Base-by-base conservation (phyloP, 1,140 invertebrate species). In the Halesus radiatus region DNA sequence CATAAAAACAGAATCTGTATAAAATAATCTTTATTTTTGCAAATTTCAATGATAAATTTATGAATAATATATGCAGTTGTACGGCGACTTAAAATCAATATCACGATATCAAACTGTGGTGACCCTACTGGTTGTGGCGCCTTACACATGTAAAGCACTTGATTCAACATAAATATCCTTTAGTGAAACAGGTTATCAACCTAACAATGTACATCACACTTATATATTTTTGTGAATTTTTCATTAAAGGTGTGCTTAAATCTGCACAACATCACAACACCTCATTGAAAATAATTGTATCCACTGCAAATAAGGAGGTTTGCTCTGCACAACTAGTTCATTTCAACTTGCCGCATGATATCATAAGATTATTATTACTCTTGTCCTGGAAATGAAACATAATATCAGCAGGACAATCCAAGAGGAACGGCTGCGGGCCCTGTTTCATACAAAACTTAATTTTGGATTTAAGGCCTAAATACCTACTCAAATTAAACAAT, bases 71-170 rank as follows among this genome's bases (percentile, higher is more conserved):
- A 82, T 82, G 81, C 81, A 80, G 74, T 82, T 82, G 81, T 80
- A 82, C 78, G 74, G 81, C 78, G 75, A 80, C 81, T 78, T 82
- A 64, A 82, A 80, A 80, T 80, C 74, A 81, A 70, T 81, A 82
- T 82, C 81, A 82, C 81, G 20, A 54, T 68, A 54, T 37, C 7
- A 56, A 26, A 75, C 53, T 20, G 54, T 54, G 50, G 45, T 45
- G 45, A 18, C 54, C 23, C 52, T 22, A 32, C 1, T 18, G 53
- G 53, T n/a, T 54, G 53, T 79, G 72, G 54, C 32, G 32, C 70
- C 73, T 72, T 72, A 54, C 32, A 72, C 56, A 79, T 68, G 32
- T 79, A 82, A 82, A 82, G 81, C 81, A 79, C 78, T 79, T 79
- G 29, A 62, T 68, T 81, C 37, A 45, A 45, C 37, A 45, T 3